Base-by-base conservation (phyloP, 2,113 vertebrate genomes). In the Carassius gibelio region DNA sequence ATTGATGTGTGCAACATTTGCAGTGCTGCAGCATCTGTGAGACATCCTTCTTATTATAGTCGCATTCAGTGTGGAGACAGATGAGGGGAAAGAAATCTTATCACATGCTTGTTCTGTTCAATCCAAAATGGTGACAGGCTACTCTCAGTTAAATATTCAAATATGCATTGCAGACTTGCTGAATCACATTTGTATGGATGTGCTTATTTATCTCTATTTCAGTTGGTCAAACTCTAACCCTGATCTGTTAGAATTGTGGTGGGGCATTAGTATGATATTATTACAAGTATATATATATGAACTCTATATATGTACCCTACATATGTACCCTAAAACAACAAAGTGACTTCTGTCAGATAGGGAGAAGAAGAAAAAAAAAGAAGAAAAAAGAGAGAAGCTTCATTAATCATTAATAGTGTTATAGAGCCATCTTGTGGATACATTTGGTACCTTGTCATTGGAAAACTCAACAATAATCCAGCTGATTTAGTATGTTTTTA, bases 381-480 rank as follows among this genome's bases (percentile, higher is more conserved):
- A 5, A 23, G 5, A 30, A 42, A 71, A 72, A 10, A 72, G 5
- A 23, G 5, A 74, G 3, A 45, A 48, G 11, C n/a, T 23, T 74
- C 0, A 62, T 23, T 8, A 17, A 7, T 78, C 30, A 36, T 36
- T 5, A 5, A 15, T 8, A n/a, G 57, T 48, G 42, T 61, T 62
- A 76, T 23, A 50, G 72, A 62, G 72, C 82, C 82, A 84, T 84
- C 72, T 50, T 48, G 82, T 84, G 71, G 82, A 14, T 17, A 34
- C 23, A 75, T 17, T 21, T 50, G 34, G n/a, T 26, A 71, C 17
- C 19, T 19, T 57, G 30, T 50, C 5, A 8, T 36, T 11, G 0
- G 3, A 38, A 83, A 34, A 82, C 30, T 15, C 50, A 36, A 13
- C 21, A 42, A 55, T 68, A 69, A 30, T 72, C 38, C 68, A 71